A percentile compares a stretch with the other conserved stretches of the same genome.
Conservation (phyloP, 2,888 invertebrate genomes). For the Cyclophora punctaria region DNA sequence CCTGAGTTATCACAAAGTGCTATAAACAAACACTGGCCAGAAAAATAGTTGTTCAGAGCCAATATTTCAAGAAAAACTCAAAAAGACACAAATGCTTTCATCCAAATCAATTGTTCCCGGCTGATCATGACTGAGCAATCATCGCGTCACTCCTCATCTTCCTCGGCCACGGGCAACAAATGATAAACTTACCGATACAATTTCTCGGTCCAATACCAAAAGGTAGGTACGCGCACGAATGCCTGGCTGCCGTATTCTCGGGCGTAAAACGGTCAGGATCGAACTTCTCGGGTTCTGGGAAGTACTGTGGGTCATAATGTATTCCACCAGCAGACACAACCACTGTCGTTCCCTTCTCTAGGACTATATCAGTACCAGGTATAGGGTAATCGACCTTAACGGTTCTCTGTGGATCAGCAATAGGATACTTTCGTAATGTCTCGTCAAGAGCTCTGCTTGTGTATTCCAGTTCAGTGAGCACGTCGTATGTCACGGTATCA, state of each 20-base stretch:
- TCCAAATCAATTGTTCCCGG: no score
- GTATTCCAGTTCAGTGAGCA: constrained; percentile 45
- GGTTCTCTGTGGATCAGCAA: neutral
- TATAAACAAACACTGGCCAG: no score
- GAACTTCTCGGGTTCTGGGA: constrained; percentile 16
- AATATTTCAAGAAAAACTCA: constrained; percentile 6
- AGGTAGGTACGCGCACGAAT: constrained; percentile 12
- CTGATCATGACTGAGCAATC: no score
- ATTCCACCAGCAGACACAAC: constrained; percentile 8
- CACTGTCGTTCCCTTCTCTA: constrained; percentile 10
- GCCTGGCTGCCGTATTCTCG: constrained; percentile 10
- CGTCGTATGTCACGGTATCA: constrained; percentile 40
- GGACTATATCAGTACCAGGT: constrained; percentile 13
- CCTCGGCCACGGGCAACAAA: no score
- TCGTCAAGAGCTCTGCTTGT: constrained; percentile 32
- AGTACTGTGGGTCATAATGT: constrained; percentile 18
- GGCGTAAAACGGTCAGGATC: constrained; percentile 21
- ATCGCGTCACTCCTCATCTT: no score
- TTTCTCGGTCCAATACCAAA: constrained; percentile 15
- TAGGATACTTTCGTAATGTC: neutral
- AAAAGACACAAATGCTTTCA: no score
- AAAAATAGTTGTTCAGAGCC: no score
- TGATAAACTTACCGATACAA: constrained; percentile 13
- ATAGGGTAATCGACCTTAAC: constrained; percentile 2
- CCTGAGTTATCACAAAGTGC: no score